Base-by-base conservation (phyloP, 2,888 invertebrate genomes). In the Gryllus longicercus region DNA sequence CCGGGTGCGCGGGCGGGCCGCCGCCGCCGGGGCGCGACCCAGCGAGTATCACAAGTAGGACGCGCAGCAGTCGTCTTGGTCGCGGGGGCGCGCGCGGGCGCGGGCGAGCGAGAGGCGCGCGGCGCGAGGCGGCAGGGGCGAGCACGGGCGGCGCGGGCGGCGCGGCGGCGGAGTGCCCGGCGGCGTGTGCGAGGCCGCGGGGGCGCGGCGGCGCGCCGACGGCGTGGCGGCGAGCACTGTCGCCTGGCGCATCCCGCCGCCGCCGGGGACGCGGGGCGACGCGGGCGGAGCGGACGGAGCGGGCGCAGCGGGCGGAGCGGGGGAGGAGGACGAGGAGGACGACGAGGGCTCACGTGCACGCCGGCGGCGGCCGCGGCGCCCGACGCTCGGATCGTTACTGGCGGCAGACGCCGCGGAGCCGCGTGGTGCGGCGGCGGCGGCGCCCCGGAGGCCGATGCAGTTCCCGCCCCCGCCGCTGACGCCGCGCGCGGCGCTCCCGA, bases 371-470 rank as follows among this genome's bases (percentile, higher is more conserved):
- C 63, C n/a, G 63, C 63, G 63, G 63, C 63, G 63, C 63, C 63
- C 63, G n/a, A 63, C 63, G 14, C 63, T 63, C 63, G 11, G 63
- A 63, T 63, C 63, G 63, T 63, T 63, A 63, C 63, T 77, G n/a
- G 12, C 21, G 78, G 78, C 51, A 21, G 51, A 38, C 50, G 50
- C 51, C 78, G 23, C 51, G 23, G 38, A 76, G 38, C 23, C 78
- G 51, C 78, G 78, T 51, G 51, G 78, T 51, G 77, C 38, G 78
- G 63, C 77, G 77, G 25, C 78, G 78, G n/a, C 78, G 78, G 51
- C 51, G 51, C 23, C 50, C 51, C 78, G 51, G 8, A 38, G 50
- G 51, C 21, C 50, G 78, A 51, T 51, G 78, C 78, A 50, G 78
- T 78, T 51, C 51, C 78, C 78, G 14, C 76, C 76, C 23, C 76